phyloP scores from a whole-genome alignment of 2,888 invertebrate genomes.

The Drosophila fulvimacula region DNA sequence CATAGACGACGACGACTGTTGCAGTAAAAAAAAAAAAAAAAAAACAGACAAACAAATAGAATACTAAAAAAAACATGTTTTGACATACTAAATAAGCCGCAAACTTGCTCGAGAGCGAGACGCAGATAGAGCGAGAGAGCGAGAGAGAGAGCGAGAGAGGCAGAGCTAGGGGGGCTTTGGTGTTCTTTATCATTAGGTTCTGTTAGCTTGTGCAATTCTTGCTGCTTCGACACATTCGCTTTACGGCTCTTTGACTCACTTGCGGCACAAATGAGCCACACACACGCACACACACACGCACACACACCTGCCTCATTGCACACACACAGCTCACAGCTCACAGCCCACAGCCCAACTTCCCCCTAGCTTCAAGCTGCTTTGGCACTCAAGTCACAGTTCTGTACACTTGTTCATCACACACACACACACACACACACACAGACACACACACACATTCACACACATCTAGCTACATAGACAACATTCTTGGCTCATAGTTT shows the following conservation, averaged over 20 bases:
- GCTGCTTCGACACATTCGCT: constrained; percentile 73
- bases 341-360: not conserved
- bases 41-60: constrained; percentile 30
- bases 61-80: constrained; percentile 67
- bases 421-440: not conserved
- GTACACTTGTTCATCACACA: constrained; percentile 50
- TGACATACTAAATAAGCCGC: constrained; percentile 81
- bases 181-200: constrained; percentile 80
- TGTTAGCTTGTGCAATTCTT: constrained; percentile 78
- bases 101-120: constrained; percentile 33
- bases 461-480: constrained; percentile 7
- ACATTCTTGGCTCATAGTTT: constrained; percentile 74
- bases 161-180: constrained; percentile 14
- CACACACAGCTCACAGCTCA: not conserved
- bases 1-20: constrained; percentile 41
- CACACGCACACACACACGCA: constrained; percentile 2
- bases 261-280: constrained; percentile 67
- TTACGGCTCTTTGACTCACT: constrained; percentile 78
- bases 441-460: not conserved
- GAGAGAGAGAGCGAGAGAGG: not conserved
- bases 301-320: constrained; percentile 1
- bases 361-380: constrained; percentile 13
- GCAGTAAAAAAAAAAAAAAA: constrained; percentile 52
- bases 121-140: not conserved
- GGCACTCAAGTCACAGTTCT: constrained; percentile 56